These are phyloP conservation scores for Gallinago undulata DNA, from an alignment of 2,113 vertebrate species.

Conservation along the genomic window DNA sequence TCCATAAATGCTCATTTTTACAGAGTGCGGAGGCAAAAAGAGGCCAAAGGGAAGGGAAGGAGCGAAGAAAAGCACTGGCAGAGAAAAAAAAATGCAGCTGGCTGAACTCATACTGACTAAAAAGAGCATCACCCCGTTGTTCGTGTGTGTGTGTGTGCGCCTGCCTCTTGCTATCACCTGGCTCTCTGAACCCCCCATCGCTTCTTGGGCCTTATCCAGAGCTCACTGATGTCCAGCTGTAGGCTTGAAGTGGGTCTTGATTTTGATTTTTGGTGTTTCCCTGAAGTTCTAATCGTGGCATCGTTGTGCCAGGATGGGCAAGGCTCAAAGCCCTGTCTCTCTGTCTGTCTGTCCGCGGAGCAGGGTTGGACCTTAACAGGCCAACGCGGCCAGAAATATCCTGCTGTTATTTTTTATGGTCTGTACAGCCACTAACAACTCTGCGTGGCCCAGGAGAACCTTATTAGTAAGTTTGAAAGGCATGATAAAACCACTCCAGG, in stretches of 20 bases:
- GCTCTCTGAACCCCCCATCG: background rate
- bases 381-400: background rate
- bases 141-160: accelerated
- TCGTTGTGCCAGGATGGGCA: too few species aligned
- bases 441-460: background rate
- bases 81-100: background rate
- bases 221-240: background rate
- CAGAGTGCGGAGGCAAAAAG: background rate
- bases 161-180: background rate
- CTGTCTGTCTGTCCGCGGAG: background rate
- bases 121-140: background rate
- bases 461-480: background rate
- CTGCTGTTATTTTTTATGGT: background rate
- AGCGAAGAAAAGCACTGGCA: background rate
- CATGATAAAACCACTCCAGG: background rate
- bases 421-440: background rate
- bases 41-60: background rate
- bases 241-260: background rate
- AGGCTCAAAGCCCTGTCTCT: background rate
- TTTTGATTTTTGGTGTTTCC: background rate
- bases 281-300: background rate
- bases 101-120: background rate
- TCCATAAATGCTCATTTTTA: background rate
- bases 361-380: background rate
- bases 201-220: background rate